These are phyloP conservation scores for Bucorvus abyssinicus DNA, from an alignment of 2,797 vertebrate genomes.

Conservation along the genomic window DNA sequence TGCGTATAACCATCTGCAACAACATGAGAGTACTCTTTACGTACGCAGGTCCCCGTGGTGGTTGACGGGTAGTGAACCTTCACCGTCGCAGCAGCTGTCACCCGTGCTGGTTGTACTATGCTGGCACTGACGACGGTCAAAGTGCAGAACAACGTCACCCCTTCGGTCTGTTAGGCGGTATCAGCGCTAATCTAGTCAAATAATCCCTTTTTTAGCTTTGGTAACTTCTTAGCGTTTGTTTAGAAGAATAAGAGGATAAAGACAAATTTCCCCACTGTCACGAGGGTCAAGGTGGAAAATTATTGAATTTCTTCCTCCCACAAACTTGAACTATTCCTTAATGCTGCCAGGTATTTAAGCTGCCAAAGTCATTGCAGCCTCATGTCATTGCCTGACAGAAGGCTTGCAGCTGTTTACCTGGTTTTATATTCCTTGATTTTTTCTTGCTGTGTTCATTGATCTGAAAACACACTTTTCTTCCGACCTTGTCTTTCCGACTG, in stretches of 20 bases:
- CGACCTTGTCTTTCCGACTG: background rate
- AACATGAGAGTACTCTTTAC: background rate
- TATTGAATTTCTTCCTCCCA: background rate
- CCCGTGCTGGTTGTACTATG: background rate
- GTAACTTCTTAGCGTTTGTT: background rate
- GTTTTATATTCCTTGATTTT: background rate
- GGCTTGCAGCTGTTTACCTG: background rate
- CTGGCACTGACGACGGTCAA: background rate
- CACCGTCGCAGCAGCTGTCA: background rate
- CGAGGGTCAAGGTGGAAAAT: background rate
- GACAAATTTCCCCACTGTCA: background rate
- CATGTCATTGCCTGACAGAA: background rate
- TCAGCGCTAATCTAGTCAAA: background rate
- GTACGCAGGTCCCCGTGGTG: background rate
- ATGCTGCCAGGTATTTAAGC: background rate
- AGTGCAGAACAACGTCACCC: background rate
- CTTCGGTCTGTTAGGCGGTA: background rate
- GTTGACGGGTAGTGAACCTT: background rate
- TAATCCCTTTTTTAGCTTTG: background rate
- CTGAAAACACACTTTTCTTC: background rate
- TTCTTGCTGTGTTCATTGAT: background rate
- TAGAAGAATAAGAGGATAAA: background rate
- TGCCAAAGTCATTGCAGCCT: background rate
- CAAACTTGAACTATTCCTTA: background rate
- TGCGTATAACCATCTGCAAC: background rate